Conservation (phyloP, 2,797 vertebrate species). For the Microtus obscurus region DNA sequence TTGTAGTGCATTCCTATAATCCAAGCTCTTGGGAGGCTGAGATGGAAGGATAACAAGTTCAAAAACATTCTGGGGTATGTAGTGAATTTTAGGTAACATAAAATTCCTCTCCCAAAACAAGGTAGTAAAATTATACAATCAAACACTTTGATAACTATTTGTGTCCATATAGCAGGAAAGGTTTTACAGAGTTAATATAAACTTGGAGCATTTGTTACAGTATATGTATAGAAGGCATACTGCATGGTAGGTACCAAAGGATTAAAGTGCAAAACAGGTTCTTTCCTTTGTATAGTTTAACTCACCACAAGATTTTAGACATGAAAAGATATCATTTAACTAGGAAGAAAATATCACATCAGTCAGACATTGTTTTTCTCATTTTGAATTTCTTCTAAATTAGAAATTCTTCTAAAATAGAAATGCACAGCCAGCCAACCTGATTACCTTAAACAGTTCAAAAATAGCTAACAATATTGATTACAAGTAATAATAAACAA, state of each 20-base stretch:
- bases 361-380: slow-evolving; percentile 36
- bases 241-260: not conserved
- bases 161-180: not conserved
- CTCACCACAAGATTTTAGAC: slow-evolving; percentile 24
- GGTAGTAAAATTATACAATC: not conserved
- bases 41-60: not conserved
- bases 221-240: not conserved
- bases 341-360: not conserved
- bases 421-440: not conserved
- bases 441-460: slow-evolving; percentile 56
- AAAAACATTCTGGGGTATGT: not conserved
- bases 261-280: not conserved
- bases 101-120: not conserved
- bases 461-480: slow-evolving; percentile 11
- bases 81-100: not conserved
- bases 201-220: not conserved
- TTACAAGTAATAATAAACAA: slow-evolving; percentile 45
- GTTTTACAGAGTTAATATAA: slow-evolving; percentile 15
- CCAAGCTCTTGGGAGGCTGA: not conserved
- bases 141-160: not conserved
- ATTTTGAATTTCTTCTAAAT: slow-evolving; percentile 43
- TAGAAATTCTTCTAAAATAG: slow-evolving; percentile 10
- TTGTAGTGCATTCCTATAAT: not conserved
- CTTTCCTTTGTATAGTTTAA: slow-evolving; percentile 22
- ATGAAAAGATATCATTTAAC: slow-evolving; percentile 12